These are phyloP conservation scores for Notarius lentiginosus DNA, from an alignment of 2,113 vertebrate species.

Conservation along the genomic window DNA sequence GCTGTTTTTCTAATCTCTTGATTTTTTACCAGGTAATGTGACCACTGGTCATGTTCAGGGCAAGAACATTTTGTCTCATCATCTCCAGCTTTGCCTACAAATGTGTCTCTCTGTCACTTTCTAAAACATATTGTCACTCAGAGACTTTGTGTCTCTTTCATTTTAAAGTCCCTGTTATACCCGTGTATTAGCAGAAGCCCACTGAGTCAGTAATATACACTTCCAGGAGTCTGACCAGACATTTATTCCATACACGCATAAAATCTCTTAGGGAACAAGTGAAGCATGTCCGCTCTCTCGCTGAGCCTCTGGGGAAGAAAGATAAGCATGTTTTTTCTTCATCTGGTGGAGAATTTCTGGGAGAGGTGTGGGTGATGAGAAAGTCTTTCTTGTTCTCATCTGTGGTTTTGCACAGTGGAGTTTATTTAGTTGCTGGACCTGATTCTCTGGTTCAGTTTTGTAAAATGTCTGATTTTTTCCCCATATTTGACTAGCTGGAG, in stretches of 20 bases:
- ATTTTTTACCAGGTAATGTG: not conserved
- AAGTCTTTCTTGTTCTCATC: not conserved
- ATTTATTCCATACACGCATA: not conserved
- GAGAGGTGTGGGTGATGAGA: not conserved
- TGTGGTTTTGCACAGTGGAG: not conserved
- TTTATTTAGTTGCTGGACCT: not conserved
- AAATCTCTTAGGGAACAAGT: not conserved
- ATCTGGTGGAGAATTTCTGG: not conserved
- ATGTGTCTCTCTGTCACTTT: not conserved
- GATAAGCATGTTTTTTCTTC: not conserved
- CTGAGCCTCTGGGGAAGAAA: not conserved
- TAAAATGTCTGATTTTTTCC: not conserved
- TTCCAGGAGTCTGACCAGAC: not conserved
- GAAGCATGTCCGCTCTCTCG: not conserved
- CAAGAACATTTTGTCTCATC: not conserved
- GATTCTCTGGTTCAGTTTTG: not conserved
- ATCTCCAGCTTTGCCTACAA: not conserved
- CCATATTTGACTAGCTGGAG: not conserved
- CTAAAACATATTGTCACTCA: not conserved
- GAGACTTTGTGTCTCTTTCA: not conserved
- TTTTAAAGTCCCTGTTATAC: not conserved
- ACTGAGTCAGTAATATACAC: not conserved
- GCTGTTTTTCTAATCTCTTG: not conserved
- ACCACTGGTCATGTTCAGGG: not conserved
- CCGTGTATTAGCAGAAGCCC: not conserved